A percentile compares a stretch with the other conserved stretches of the same genome.
phyloP scores from a whole-genome alignment of 2,888 invertebrate genomes.

The Pyrrhosoma nymphula region DNA sequence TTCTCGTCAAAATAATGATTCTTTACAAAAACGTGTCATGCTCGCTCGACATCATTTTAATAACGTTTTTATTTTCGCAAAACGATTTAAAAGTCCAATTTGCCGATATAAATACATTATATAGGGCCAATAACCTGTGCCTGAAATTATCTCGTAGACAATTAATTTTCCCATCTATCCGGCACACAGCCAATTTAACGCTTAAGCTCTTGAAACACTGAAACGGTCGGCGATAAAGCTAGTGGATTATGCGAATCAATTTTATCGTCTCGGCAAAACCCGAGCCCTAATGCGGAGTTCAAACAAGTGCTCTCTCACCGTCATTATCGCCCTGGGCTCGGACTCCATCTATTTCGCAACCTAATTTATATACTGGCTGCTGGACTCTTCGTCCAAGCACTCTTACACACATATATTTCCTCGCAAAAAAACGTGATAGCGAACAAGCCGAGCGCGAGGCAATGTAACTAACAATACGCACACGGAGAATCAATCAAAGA shows the following conservation, averaged over 20 bases:
- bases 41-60: too few relatives aligned
- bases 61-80: too few relatives aligned
- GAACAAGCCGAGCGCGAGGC: background rate
- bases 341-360: background rate
- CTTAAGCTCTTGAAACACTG: constrained; percentile 36
- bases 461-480: background rate
- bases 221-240: constrained; percentile 17
- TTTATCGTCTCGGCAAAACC: constrained; percentile 25
- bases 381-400: background rate
- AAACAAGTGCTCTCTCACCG: constrained; percentile 42
- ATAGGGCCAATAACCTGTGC: background rate
- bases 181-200: constrained; percentile 12
- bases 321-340: background rate
- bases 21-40: too few relatives aligned
- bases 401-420: background rate
- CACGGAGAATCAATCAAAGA: constrained; percentile 14
- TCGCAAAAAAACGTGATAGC: background rate
- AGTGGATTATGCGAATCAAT: constrained; percentile 34
- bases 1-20: too few relatives aligned
- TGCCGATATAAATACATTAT: background rate
- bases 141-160: background rate
- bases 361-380: background rate
- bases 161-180: constrained; percentile 1
- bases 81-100: too few relatives aligned
- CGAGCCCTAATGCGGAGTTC: constrained; percentile 35